Conservation (phyloP, 2,797 vertebrate genomes). For the Chaenodraco wilsoni region DNA sequence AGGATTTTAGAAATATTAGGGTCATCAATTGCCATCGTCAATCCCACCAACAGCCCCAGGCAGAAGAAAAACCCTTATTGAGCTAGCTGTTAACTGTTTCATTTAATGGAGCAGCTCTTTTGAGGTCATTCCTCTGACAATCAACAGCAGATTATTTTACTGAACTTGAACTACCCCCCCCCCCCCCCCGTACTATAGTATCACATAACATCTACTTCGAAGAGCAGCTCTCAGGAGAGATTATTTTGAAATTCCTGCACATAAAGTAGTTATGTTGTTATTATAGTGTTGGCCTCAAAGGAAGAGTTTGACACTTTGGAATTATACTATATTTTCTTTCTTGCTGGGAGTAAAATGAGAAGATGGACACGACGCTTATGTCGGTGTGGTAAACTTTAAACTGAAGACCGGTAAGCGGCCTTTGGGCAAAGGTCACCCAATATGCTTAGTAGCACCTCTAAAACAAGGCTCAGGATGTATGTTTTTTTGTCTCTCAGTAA, state of each 20-base stretch:
- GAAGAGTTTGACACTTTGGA: neutral
- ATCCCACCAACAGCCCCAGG: neutral
- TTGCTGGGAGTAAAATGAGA: neutral
- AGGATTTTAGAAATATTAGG: constrained; percentile 5
- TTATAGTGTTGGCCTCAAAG: neutral
- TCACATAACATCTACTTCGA: neutral
- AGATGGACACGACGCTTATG: neutral
- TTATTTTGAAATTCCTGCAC: neutral
- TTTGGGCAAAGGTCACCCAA: too few relatives aligned
- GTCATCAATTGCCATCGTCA: neutral
- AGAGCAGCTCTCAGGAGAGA: neutral
- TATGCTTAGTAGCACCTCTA: too few relatives aligned
- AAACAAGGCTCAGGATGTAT: too few relatives aligned
- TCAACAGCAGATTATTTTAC: neutral
- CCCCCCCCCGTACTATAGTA: neutral
- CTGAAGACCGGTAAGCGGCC: too few relatives aligned
- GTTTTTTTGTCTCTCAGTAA: too few relatives aligned
- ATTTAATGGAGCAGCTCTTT: neutral
- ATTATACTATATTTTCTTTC: neutral
- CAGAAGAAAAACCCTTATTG: neutral
- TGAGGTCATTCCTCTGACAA: neutral
- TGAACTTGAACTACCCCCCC: neutral
- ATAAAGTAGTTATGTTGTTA: neutral
- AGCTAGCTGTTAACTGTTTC: neutral
- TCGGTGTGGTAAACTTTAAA: neutral